Conservation (phyloP, 1,140 invertebrate genomes). For the Megathymus violae region DNA sequence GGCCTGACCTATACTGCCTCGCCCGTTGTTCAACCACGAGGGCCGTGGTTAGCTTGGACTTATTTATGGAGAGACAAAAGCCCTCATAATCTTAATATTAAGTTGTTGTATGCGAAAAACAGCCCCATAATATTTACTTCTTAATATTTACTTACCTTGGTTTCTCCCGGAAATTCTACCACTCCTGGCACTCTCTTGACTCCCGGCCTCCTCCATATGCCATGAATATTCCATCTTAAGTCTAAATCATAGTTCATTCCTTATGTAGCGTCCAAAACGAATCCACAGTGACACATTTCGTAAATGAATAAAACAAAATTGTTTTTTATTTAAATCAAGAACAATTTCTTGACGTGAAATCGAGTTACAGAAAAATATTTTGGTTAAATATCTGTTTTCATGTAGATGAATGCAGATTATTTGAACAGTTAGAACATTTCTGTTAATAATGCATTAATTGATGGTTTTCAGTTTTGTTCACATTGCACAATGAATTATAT, state of each 20-base stretch:
- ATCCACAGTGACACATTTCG: conserved; percentile 56
- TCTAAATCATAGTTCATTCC: conserved; percentile 42
- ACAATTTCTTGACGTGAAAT: not conserved
- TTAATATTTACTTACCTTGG: conserved; percentile 46
- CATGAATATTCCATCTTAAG: conserved; percentile 77
- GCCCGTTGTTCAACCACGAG: too few relatives aligned
- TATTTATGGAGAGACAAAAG: too few relatives aligned
- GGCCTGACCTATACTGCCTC: too few relatives aligned
- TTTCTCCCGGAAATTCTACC: conserved; percentile 48
- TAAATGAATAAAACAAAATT: conserved; percentile 30
- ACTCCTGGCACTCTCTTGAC: conserved; percentile 50
- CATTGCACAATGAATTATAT: conserved; percentile 48
- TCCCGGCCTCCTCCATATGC: conserved; percentile 68
- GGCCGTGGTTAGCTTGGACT: too few relatives aligned
- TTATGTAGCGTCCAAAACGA: conserved; percentile 64
- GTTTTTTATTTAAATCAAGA: conserved; percentile 8
- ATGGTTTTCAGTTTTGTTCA: conserved; percentile 54
- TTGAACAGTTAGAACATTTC: not conserved
- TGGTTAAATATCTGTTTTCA: not conserved
- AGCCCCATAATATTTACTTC: too few relatives aligned
- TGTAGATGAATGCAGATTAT: not conserved
- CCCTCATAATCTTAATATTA: too few relatives aligned
- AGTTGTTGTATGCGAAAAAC: too few relatives aligned
- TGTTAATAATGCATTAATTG: not conserved
- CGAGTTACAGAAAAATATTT: not conserved